These are phyloP conservation scores for Fulica atra DNA, from an alignment of 2,113 vertebrate species.

Conservation along the genomic window DNA sequence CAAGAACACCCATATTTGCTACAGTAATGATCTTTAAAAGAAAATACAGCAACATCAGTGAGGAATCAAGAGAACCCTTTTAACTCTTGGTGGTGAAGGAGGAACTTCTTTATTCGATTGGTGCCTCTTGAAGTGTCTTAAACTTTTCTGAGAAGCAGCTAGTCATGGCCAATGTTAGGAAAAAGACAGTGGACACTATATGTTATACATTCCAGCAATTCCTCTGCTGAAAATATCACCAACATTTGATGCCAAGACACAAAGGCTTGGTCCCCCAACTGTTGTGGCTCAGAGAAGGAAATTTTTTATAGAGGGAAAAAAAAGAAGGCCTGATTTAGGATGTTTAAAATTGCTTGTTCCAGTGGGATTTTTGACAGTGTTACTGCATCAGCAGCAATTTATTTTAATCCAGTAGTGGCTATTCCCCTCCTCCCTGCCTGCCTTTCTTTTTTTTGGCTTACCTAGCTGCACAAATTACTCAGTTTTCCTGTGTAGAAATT, in stretches of 20 bases:
- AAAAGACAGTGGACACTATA: not conserved
- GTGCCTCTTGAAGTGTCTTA: not conserved
- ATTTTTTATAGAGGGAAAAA: not conserved
- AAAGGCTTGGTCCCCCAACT: not conserved
- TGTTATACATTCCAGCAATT: not conserved
- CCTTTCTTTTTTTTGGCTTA: not conserved
- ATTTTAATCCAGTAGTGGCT: not conserved
- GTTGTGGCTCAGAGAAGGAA: not conserved
- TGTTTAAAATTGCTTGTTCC: not conserved
- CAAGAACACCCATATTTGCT: not conserved
- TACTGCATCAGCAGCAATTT: not conserved
- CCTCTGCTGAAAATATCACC: not conserved
- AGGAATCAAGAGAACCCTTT: not conserved
- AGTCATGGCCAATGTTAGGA: not conserved
- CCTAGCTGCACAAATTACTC: not conserved
- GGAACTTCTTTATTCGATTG: not conserved
- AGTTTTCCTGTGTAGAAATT: conserved; percentile 22
- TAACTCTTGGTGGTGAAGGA: not conserved
- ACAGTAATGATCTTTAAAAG: not conserved
- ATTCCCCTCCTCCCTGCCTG: not conserved
- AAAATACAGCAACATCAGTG: not conserved
- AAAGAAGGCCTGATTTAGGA: not conserved
- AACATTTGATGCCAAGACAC: not conserved
- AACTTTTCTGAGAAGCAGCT: not conserved
- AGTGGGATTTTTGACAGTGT: not conserved